Percentiles rank a stretch among this genome's conserved stretches.
phyloP scores from a whole-genome alignment of 2,797 vertebrate species.

The Antrozous pallidus region DNA sequence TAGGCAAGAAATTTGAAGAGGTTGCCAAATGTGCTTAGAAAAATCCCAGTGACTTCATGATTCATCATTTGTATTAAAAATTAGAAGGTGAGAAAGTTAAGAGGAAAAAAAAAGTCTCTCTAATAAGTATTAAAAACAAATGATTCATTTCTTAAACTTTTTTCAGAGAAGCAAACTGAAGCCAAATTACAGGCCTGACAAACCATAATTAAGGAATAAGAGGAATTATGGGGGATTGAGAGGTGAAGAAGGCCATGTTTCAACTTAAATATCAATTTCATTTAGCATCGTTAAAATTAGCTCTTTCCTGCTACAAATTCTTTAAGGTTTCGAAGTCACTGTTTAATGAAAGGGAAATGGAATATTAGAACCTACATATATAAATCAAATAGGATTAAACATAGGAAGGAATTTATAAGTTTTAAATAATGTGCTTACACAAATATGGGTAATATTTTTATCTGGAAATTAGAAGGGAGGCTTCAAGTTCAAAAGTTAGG shows the following conservation, averaged over 20 bases:
- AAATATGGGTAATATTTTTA: not conserved
- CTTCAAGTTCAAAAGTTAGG: not conserved
- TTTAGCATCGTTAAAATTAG: constrained; percentile 61
- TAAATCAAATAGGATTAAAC: constrained; percentile 40
- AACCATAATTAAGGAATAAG: constrained; percentile 63
- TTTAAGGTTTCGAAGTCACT: constrained; percentile 35
- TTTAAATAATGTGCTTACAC: constrained; percentile 33
- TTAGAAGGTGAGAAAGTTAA: constrained; percentile 71
- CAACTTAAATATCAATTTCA: constrained; percentile 69
- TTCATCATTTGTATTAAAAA: constrained; percentile 75
- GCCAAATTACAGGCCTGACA: constrained; percentile 69
- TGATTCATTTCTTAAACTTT: constrained; percentile 72
- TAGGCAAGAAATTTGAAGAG: constrained; percentile 59
- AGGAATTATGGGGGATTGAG: constrained; percentile 55
- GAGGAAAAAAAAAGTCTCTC: constrained; percentile 24
- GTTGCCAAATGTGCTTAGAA: constrained; percentile 64
- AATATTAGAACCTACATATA: constrained; percentile 3
- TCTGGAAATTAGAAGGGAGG: constrained; percentile 20
- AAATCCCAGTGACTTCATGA: constrained; percentile 70
- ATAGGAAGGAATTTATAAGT: not conserved
- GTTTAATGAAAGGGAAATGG: constrained; percentile 53
- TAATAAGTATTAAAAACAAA: constrained; percentile 73
- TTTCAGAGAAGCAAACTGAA: constrained; percentile 67
- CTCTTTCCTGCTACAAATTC: constrained; percentile 50
- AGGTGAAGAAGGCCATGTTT: constrained; percentile 56